phyloP scores from a whole-genome alignment of 2,888 invertebrate genomes.

The Leucophenga maculata region DNA sequence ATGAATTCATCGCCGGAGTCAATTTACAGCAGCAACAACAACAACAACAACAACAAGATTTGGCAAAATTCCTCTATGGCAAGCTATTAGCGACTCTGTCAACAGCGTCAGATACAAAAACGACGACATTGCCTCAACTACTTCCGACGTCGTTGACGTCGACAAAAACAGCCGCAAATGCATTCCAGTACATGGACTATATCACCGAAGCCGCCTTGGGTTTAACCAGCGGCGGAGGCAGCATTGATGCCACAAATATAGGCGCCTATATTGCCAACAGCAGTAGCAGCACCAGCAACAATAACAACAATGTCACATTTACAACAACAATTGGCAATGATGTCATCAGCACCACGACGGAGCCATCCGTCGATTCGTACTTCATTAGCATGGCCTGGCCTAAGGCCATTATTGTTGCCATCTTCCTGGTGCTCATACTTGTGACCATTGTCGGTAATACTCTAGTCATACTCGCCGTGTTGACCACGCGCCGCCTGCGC shows the following conservation, averaged over 20 bases:
- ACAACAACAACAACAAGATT: conserved; percentile 12
- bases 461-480: conserved; percentile 89
- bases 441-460: conserved; percentile 89
- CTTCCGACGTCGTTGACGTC: conserved; percentile 16
- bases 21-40: not conserved
- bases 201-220: not conserved
- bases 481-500: conserved; percentile 87
- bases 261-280: conserved; percentile 16
- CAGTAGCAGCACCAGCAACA: conserved; percentile 11
- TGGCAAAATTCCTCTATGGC: conserved; percentile 27
- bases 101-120: conserved; percentile 21
- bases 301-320: not conserved
- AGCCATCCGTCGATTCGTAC: conserved; percentile 51
- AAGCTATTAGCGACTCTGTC: conserved; percentile 30
- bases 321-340: not conserved
- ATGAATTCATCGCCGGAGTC: not conserved
- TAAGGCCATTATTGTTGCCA: conserved; percentile 73
- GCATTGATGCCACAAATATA: not conserved
- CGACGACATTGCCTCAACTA: conserved; percentile 19
- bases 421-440: conserved; percentile 79
- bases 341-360: conserved; percentile 8
- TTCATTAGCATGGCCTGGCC: conserved; percentile 74
- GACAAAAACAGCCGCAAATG: conserved; percentile 28
- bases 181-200: conserved; percentile 13
- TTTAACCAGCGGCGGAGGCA: not conserved